These are phyloP conservation scores for Odontomachus brunneus DNA, from an alignment of 1,140 invertebrate species.

Conservation along the genomic window DNA sequence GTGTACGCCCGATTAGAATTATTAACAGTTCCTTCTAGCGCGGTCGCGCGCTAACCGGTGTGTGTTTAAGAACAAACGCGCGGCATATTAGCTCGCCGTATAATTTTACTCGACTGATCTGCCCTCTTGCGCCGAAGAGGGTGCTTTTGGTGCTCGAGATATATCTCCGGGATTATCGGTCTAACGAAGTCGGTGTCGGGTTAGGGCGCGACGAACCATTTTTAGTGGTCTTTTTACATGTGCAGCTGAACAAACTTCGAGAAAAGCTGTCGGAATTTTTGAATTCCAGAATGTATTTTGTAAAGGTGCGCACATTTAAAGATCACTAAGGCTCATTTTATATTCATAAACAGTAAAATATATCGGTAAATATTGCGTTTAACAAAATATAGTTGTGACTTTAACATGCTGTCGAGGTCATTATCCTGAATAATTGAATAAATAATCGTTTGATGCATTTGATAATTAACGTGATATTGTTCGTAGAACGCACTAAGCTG, in stretches of 20 bases:
- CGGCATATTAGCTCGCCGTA: conserved; percentile 39
- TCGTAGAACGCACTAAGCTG: too few relatives aligned
- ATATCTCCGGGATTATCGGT: conserved; percentile 42
- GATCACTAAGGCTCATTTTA: too few relatives aligned
- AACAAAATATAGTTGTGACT: too few relatives aligned
- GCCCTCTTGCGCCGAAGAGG: background rate
- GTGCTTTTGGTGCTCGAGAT: too few relatives aligned
- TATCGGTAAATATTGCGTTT: too few relatives aligned
- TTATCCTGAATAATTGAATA: too few relatives aligned
- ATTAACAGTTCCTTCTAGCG: conserved; percentile 54
- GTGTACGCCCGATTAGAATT: conserved; percentile 63
- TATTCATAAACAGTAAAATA: too few relatives aligned
- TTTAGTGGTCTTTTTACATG: conserved; percentile 27
- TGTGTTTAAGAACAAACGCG: conserved; percentile 36
- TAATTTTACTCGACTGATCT: conserved; percentile 44
- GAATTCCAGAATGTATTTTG: conserved; percentile 34
- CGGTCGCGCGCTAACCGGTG: background rate
- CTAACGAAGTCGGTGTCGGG: conserved; percentile 54
- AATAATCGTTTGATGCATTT: too few relatives aligned
- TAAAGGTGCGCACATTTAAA: too few relatives aligned
- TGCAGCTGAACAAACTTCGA: conserved; percentile 8
- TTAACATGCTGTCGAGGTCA: too few relatives aligned
- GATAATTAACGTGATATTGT: too few relatives aligned
- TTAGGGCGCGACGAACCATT: conserved; percentile 45
- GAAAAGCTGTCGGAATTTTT: conserved; percentile 27